Evolutionary conservation across 2,888 invertebrate species (phyloP), one percentile per base, ranked within the genome.

Genomic region (Eilema sororculum): DNA sequence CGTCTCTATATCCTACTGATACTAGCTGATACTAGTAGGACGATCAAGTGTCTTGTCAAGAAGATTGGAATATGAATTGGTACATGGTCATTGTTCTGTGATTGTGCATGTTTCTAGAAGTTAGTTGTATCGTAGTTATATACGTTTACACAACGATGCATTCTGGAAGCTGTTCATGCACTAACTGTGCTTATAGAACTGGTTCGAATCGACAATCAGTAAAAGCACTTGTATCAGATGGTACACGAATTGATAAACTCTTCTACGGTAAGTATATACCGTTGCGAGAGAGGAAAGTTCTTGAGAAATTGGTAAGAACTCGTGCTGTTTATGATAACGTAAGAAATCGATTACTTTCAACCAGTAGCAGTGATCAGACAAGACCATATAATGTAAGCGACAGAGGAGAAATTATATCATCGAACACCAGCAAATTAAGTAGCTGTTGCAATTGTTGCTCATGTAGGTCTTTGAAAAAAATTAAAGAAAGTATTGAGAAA

Each of bases 321-420:
- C 87, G 88, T 73, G 87, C 85, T 41, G 78, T 84, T 10, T 90
- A 91, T 63, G 86, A 91, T 75, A 86, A 88, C 41, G 81, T 89
- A n/a, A 83, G 87, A 64, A 81, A 82, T 56, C 83, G 84, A 73
- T 79, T 88, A 60, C 71, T 90, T 46, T 84, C 86, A 30, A 78
- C 82, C 46, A 78, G 74, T 66, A 84, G 78, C 75, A 73, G 82
- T 66, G 78, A 81, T 46, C 68, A 65, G 62, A 60, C 69, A 75
- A 79, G 75, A 70, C 69, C 65, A 65, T 70, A 79, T 13, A 76
- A 86, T 65, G 71, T 85, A 57, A 83, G 87, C 13, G 89, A 90
- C 75, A 87, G 79, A 79, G 87, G 89, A 65, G 78, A 83, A 37
- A 71, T 87, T 59, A 71, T 77, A 41, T 69, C 79, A 63, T 78